Conservation (phyloP, 2,888 invertebrate species). For the Napeogenes inachia region DNA sequence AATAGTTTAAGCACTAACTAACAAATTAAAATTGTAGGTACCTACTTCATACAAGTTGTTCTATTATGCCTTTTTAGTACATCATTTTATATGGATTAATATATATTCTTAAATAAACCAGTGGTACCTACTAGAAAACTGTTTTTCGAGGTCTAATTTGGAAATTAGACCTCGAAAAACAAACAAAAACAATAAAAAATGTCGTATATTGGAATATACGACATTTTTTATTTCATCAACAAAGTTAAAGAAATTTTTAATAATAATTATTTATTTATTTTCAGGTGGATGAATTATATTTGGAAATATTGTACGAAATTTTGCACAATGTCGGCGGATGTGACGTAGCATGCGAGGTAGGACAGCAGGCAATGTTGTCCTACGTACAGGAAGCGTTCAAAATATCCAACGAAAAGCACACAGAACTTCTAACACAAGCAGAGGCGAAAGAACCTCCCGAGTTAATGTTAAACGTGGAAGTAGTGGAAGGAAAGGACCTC, state of each 20-base stretch:
- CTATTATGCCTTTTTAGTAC: no score
- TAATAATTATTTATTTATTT: constrained; percentile 33
- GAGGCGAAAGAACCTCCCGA: constrained; percentile 90
- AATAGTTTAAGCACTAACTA: no score
- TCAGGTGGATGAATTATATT: constrained; percentile 91
- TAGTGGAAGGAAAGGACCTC: constrained; percentile 91
- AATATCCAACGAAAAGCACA: constrained; percentile 86
- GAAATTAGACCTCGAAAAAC: no score
- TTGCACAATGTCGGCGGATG: constrained; percentile 91
- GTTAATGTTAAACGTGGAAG: constrained; percentile 88
- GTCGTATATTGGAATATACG: no score
- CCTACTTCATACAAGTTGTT: no score
- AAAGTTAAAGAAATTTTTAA: not conserved
- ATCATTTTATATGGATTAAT: no score
- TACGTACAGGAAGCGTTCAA: constrained; percentile 88
- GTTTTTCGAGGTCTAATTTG: no score
- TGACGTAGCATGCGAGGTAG: constrained; percentile 83
- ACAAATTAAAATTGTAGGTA: no score
- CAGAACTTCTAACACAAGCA: constrained; percentile 82
- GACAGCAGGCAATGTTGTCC: constrained; percentile 82
- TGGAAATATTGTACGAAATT: constrained; percentile 89
- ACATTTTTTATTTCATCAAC: no score
- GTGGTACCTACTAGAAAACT: no score
- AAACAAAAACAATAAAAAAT: no score
- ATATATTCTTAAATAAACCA: no score